Evolutionary conservation across 2,113 vertebrate species (phyloP).

Genomic region (Lynx canadensis): DNA sequence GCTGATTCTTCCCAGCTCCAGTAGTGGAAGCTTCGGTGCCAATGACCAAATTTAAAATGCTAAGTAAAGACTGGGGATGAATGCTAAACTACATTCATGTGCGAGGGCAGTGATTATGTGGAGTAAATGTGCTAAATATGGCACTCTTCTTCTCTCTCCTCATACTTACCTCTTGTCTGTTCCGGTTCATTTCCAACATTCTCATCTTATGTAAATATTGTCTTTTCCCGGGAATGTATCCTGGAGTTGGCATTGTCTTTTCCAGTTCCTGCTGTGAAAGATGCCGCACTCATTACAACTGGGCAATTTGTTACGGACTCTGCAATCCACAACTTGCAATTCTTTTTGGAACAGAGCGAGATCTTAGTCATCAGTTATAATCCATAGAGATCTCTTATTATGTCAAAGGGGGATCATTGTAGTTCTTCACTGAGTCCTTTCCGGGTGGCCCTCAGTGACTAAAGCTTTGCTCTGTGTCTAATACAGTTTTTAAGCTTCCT

Average conservation of each 20-base stretch:
- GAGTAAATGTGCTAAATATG: background rate
- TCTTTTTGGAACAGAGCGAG: background rate
- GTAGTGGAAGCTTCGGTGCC: background rate
- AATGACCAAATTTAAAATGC: background rate
- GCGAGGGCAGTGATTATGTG: background rate
- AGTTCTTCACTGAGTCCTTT: background rate
- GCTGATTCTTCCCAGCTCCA: background rate
- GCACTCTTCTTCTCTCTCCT: background rate
- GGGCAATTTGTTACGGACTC: constrained; percentile 30
- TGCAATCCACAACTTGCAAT: background rate
- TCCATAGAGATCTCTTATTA: background rate
- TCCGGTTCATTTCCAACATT: constrained; percentile 85
- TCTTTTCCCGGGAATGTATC: constrained; percentile 76
- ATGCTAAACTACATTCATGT: background rate
- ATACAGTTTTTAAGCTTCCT: background rate
- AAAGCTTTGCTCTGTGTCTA: background rate
- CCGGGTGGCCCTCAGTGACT: background rate
- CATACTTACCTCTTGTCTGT: constrained; percentile 82
- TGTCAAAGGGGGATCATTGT: background rate
- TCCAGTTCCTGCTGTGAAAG: constrained; percentile 76
- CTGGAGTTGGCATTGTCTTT: constrained; percentile 68
- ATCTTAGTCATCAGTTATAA: background rate
- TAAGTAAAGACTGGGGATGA: background rate
- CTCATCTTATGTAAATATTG: constrained; percentile 88
- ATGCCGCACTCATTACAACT: constrained; percentile 41